phyloP scores from a whole-genome alignment of 30 jellyfish, hydroid and myxozoan genomes.

The Rhopilema esculentum region DNA sequence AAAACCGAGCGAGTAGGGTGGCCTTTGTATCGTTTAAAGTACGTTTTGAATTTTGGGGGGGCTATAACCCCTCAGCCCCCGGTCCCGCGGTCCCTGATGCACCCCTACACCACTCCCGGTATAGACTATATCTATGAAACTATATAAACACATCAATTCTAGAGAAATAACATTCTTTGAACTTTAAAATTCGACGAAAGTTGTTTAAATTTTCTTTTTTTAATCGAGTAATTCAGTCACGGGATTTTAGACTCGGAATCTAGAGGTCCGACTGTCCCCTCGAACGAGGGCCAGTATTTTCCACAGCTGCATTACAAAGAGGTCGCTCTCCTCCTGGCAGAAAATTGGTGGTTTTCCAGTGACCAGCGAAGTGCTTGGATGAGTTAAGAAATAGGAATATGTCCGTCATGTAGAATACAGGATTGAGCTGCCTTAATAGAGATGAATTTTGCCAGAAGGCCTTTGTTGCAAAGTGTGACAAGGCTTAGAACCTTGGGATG shows the following conservation, averaged over 20 bases:
- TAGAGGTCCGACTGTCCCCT: neutral
- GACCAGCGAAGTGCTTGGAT: neutral
- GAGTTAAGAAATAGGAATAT: neutral
- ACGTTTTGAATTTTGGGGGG: no score
- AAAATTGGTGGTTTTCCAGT: neutral
- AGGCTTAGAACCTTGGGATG: slow-evolving; percentile 15
- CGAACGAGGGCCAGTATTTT: neutral
- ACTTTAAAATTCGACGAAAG: no score
- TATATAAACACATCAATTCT: no score
- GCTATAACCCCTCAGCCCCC: no score
- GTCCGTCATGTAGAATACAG: neutral
- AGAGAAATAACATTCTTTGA: no score
- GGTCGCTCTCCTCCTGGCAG: neutral
- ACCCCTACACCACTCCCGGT: no score
- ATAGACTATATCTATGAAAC: no score
- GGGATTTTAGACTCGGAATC: neutral
- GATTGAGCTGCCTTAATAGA: neutral
- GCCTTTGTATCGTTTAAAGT: no score
- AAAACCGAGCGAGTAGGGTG: no score
- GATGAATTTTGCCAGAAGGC: slow-evolving; percentile 11
- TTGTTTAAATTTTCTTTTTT: no score
- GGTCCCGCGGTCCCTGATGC: no score
- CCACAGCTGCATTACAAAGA: neutral
- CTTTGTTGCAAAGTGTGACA: neutral
- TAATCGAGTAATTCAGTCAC: no score